Conservation (phyloP, 2,113 vertebrate species). For the Trichomycterus rosablanca region DNA sequence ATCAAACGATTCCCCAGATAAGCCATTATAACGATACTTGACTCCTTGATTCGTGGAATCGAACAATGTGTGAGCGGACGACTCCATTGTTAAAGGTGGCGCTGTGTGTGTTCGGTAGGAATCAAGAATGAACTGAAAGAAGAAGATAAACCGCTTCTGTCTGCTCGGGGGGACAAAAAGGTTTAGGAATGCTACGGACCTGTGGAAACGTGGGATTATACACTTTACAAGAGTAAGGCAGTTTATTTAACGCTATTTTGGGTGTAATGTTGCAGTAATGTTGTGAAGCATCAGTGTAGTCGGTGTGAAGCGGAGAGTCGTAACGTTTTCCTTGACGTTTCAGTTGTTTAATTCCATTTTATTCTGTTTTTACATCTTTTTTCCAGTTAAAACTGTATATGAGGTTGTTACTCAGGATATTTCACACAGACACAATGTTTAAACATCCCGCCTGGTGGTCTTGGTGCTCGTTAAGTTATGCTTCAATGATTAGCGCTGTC, state of each 20-base stretch:
- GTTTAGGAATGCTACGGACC: constrained; percentile 1
- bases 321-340: too few species aligned
- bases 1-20: too few species aligned
- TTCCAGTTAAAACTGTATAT: too few species aligned
- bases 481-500: constrained; percentile 52
- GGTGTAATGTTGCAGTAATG: too few species aligned
- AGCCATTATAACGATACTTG: too few species aligned
- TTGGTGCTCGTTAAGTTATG: constrained; percentile 51
- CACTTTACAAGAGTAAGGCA: constrained; percentile 4
- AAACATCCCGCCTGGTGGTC: constrained; percentile 40
- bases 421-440: background rate
- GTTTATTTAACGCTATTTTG: background rate
- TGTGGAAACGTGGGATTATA: background rate
- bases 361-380: too few species aligned
- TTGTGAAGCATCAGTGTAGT: too few species aligned
- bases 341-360: too few species aligned
- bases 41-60: too few species aligned
- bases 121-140: background rate
- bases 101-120: constrained; percentile 10
- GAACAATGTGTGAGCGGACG: too few species aligned
- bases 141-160: constrained; percentile 15
- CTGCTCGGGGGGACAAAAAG: constrained; percentile 5
- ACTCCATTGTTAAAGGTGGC: constrained; percentile 15
- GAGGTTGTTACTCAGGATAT: too few species aligned
- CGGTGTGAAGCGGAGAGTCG: too few species aligned